Evolutionary conservation across 2,888 invertebrate species (phyloP).

Genomic region (Carpatolechia fugitivella): DNA sequence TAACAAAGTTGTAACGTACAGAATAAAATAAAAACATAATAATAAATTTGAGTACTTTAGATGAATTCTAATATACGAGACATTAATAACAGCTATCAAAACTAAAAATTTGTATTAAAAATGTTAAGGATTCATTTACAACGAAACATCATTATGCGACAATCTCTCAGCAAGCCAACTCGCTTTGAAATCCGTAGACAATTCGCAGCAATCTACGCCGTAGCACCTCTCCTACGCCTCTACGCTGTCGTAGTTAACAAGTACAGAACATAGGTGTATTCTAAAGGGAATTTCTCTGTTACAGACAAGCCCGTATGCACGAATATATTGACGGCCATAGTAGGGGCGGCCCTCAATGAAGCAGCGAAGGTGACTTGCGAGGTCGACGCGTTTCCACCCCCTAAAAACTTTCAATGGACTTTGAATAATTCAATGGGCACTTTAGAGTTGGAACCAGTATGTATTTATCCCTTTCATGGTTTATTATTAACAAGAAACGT

Average conservation of each 20-base stretch:
- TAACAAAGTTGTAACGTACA: too few species aligned
- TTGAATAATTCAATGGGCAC: constrained; percentile 93
- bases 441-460: constrained; percentile 81
- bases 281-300: constrained; percentile 26
- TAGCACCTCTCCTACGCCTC: not conserved
- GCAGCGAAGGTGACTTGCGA: constrained; percentile 88
- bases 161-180: not conserved
- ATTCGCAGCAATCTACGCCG: constrained; percentile 4
- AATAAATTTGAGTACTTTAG: too few species aligned
- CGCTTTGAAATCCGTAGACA: not conserved
- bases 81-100: too few species aligned
- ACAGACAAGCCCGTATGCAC: constrained; percentile 91
- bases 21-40: too few species aligned
- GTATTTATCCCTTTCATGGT: constrained; percentile 24
- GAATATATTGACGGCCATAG: constrained; percentile 85
- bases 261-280: not conserved
- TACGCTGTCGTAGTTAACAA: not conserved
- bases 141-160: too few species aligned
- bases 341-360: constrained; percentile 91
- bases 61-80: too few species aligned
- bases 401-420: constrained; percentile 91
- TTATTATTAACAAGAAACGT: not conserved
- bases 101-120: too few species aligned
- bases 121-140: too few species aligned
- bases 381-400: constrained; percentile 91